Percentiles rank a stretch among this genome's conserved stretches.
Conservation (phyloP, 2,888 invertebrate species). For the Cryptus armator region DNA sequence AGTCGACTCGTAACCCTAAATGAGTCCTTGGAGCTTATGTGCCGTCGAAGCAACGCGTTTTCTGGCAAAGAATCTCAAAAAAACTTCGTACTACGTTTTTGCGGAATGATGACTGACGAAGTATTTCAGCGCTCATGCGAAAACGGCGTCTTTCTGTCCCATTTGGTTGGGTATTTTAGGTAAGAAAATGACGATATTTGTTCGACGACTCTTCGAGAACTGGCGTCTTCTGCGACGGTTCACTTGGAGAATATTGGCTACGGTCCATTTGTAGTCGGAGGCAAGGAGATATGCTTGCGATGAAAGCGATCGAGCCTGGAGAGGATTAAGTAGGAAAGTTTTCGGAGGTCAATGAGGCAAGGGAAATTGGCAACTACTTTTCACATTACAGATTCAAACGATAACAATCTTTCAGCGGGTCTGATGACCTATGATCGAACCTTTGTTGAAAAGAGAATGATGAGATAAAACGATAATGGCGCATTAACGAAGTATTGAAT, state of each 20-base stretch:
- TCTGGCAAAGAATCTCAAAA: neutral
- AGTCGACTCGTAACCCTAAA: conserved; percentile 62
- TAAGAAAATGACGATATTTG: conserved; percentile 36
- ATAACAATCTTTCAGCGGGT: neutral
- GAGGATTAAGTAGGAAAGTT: neutral
- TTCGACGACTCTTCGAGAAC: neutral
- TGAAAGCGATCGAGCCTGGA: neutral
- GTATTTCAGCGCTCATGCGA: neutral
- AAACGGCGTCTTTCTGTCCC: conserved; percentile 38
- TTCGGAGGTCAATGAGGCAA: conserved; percentile 8
- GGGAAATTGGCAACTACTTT: conserved; percentile 19
- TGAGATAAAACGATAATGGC: neutral
- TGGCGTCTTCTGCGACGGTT: neutral
- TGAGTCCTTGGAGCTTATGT: conserved; percentile 45
- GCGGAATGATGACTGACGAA: neutral
- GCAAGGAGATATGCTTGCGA: neutral
- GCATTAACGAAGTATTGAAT: neutral
- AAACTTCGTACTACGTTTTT: neutral
- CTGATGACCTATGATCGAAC: neutral
- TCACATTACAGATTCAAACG: conserved; percentile 16
- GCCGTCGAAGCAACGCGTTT: neutral
- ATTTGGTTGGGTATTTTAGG: conserved; percentile 24
- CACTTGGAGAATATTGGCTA: conserved; percentile 19
- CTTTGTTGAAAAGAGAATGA: neutral
- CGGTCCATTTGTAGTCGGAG: conserved; percentile 29